Conservation (phyloP, 2,113 vertebrate genomes). For the Etheostoma spectabile region DNA sequence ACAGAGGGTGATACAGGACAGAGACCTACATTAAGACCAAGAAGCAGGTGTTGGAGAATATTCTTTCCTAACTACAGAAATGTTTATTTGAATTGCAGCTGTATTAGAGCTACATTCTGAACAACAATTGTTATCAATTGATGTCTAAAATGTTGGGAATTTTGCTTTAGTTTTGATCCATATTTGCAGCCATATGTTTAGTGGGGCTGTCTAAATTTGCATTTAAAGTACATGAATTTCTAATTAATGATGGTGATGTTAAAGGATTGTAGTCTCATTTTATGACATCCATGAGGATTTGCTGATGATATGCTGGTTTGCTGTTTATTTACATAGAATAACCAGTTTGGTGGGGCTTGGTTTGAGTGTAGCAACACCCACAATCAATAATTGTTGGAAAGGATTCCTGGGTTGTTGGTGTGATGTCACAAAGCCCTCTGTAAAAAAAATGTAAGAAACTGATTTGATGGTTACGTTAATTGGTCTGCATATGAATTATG, state of each 20-base stretch:
- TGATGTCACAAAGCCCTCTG: not conserved
- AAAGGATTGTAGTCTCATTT: not conserved
- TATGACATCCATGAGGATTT: not conserved
- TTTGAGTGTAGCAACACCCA: not conserved
- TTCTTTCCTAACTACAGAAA: not conserved
- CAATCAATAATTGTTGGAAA: not conserved
- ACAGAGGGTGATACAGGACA: not conserved
- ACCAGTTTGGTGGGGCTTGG: not conserved
- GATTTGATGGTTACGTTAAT: not conserved
- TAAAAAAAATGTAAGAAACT: not conserved
- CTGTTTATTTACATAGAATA: not conserved
- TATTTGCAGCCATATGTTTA: not conserved
- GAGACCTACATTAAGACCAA: not conserved
- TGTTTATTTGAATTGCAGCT: not conserved
- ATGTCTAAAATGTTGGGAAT: not conserved
- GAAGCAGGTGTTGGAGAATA: not conserved
- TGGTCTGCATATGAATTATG: not conserved
- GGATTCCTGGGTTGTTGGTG: not conserved
- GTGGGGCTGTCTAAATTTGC: not conserved
- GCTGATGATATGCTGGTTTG: not conserved
- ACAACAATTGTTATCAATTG: not conserved
- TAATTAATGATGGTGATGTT: not conserved
- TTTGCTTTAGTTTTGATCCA: not conserved
- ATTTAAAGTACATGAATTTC: not conserved
- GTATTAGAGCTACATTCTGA: not conserved